Conservation (phyloP, 2,113 vertebrate genomes). For the Tenrec ecaudatus region DNA sequence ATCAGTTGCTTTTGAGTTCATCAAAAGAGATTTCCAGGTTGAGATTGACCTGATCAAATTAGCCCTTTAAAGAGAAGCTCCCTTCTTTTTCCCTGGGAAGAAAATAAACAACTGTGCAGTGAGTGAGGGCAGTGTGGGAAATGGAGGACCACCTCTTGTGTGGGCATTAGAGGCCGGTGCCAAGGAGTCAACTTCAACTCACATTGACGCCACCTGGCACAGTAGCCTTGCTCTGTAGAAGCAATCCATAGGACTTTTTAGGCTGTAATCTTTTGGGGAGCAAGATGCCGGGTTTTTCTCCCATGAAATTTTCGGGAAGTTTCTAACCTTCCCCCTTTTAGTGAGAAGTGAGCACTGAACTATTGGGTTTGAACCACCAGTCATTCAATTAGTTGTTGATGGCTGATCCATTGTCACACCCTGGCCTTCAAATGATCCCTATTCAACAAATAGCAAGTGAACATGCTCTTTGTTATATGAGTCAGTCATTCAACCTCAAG, state of each 20-base stretch:
- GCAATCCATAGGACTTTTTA: neutral
- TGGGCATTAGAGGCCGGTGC: neutral
- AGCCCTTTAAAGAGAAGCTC: conserved; percentile 3
- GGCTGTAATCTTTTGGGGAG: neutral
- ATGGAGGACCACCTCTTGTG: neutral
- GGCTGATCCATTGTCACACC: no score
- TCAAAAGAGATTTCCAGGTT: neutral
- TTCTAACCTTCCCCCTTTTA: neutral
- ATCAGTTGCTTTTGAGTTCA: neutral
- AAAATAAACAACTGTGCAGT: neutral
- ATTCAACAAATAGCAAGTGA: neutral
- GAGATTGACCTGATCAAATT: neutral
- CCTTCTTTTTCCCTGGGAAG: neutral
- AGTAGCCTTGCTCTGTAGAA: neutral
- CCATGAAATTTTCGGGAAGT: neutral
- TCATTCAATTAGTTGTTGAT: neutral
- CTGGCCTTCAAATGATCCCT: neutral
- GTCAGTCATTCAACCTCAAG: neutral
- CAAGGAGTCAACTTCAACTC: neutral
- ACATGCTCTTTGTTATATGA: neutral
- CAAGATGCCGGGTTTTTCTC: neutral
- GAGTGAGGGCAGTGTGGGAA: no score
- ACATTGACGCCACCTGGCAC: neutral
- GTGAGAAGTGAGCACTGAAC: neutral
- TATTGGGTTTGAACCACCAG: neutral